These are phyloP conservation scores for Platycheirus rosarum DNA, from an alignment of 2,888 invertebrate species.

Conservation along the genomic window DNA sequence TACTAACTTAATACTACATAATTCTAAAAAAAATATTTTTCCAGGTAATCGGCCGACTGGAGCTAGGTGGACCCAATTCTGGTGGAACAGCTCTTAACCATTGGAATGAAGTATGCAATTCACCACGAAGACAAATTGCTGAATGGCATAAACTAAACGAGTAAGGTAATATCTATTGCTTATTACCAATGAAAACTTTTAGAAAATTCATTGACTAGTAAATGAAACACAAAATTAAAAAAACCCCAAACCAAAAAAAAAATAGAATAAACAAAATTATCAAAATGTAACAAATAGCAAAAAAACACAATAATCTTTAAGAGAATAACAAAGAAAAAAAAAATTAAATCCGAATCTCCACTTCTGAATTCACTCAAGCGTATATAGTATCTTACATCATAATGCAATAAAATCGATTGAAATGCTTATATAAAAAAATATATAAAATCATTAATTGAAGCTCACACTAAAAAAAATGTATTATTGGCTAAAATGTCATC, in stretches of 20 bases:
- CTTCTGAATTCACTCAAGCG: constrained; percentile 62
- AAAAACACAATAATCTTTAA: constrained; percentile 25
- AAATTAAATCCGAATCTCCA: constrained; percentile 34
- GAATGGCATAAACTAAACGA: constrained; percentile 99
- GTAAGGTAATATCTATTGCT: constrained; percentile 82
- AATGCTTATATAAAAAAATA: constrained; percentile 42
- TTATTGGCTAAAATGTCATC: constrained; percentile 28
- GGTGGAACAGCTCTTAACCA: constrained; percentile 94
- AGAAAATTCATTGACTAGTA: constrained; percentile 36
- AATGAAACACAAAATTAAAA: constrained; percentile 24
- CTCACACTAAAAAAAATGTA: constrained; percentile 1
- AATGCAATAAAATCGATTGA: constrained; percentile 35
- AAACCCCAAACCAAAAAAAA: too few relatives aligned
- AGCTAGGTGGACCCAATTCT: constrained; percentile 92
- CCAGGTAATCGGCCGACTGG: constrained; percentile 97
- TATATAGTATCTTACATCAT: constrained; percentile 40
- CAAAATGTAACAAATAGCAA: constrained; percentile 49
- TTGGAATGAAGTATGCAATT: constrained; percentile 98
- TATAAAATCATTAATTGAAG: constrained; percentile 4
- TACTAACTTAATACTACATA: too few relatives aligned
- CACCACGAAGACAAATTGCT: constrained; percentile 98
- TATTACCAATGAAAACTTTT: constrained; percentile 29
- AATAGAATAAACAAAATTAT: constrained; percentile 34
- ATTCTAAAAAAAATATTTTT: too few relatives aligned
- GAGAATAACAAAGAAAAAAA: too few relatives aligned